Conservation (phyloP, 2,888 invertebrate genomes). For the Tineola bisselliella region DNA sequence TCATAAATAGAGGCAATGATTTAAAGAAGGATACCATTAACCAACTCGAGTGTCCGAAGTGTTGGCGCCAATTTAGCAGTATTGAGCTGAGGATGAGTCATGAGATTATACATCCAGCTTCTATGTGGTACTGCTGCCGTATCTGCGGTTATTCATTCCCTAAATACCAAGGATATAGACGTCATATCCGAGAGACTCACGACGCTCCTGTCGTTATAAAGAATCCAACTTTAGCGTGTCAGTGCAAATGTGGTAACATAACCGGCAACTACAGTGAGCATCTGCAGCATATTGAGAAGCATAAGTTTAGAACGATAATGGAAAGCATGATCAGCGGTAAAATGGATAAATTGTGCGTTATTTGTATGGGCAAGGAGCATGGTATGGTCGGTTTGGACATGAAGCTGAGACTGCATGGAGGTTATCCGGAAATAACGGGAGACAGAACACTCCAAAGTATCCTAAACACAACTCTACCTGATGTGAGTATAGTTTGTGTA, state of each 20-base stretch:
- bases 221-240: conserved; percentile 21
- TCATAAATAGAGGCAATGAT: conserved; percentile 31
- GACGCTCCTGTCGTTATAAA: not conserved
- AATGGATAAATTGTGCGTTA: conserved; percentile 37
- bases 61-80: conserved; percentile 42
- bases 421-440: conserved; percentile 42
- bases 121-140: conserved; percentile 52
- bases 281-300: conserved; percentile 50
- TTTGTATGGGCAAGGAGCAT: conserved; percentile 37
- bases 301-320: conserved; percentile 43
- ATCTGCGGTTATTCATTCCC: conserved; percentile 48
- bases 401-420: conserved; percentile 40
- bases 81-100: conserved; percentile 40
- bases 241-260: conserved; percentile 35
- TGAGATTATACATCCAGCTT: conserved; percentile 41
- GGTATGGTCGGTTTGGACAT: conserved; percentile 33
- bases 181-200: conserved; percentile 27
- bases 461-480: conserved; percentile 38
- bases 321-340: conserved; percentile 36
- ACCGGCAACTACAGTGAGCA: conserved; percentile 29
- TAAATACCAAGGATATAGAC: conserved; percentile 33
- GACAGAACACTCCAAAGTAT: conserved; percentile 36
- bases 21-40: conserved; percentile 21
- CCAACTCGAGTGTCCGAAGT: conserved; percentile 45
- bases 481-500: conserved; percentile 33